phyloP scores from a whole-genome alignment of 30 jellyfish, hydroid and myxozoan species.

The Turritopsis dohrnii region DNA sequence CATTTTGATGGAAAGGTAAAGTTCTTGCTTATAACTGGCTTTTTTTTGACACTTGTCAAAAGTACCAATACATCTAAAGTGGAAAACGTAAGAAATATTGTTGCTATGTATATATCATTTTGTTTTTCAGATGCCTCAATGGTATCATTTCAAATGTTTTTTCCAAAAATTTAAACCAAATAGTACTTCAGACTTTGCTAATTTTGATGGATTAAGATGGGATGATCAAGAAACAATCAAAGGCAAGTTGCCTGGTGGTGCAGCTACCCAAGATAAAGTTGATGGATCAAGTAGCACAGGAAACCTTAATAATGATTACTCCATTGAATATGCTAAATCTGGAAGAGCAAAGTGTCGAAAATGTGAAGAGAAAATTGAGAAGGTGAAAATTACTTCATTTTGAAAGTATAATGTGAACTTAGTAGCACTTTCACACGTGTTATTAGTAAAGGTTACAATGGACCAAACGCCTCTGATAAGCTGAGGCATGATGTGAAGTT shows the following conservation, averaged over 20 bases:
- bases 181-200: constrained; percentile 39
- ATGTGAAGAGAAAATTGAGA: constrained; percentile 60
- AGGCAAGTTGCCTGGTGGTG: constrained; percentile 24
- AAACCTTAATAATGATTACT: constrained; percentile 7
- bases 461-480: too few species aligned
- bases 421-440: too few species aligned
- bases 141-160: constrained; percentile 80
- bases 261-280: constrained; percentile 35
- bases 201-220: constrained; percentile 75
- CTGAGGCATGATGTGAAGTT: too few species aligned
- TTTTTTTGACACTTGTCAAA: not conserved
- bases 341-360: constrained; percentile 78
- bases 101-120: not conserved
- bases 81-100: not conserved
- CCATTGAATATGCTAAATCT: constrained; percentile 74
- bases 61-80: not conserved
- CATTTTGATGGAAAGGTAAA: constrained; percentile 99
- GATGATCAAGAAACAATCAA: constrained; percentile 69
- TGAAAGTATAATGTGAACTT: too few species aligned
- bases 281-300: constrained; percentile 13
- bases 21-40: not conserved
- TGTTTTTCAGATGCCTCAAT: constrained; percentile 63
- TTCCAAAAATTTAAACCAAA: constrained; percentile 46
- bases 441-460: too few species aligned
- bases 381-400: constrained; percentile 19